Evolutionary conservation across 2,797 vertebrate genomes (phyloP).

Genomic region (Percopsis omiscomaycus): DNA sequence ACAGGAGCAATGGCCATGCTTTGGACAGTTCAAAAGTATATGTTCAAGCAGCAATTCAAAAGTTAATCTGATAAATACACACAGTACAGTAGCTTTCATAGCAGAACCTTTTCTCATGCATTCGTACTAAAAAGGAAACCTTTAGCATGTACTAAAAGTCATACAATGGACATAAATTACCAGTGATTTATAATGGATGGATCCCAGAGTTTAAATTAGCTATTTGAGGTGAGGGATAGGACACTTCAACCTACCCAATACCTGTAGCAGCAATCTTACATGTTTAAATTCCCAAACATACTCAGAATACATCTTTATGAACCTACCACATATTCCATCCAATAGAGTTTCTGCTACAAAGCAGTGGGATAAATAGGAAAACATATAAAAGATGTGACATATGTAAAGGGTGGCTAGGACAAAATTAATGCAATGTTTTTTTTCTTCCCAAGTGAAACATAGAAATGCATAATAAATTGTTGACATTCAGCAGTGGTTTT

Average conservation of each 20-base stretch:
- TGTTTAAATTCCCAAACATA: slow-evolving; percentile 20
- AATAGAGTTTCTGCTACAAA: slow-evolving; percentile 18
- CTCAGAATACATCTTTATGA: background rate
- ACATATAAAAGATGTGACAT: slow-evolving; percentile 2
- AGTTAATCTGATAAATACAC: slow-evolving; percentile 22
- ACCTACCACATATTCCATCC: slow-evolving; percentile 4
- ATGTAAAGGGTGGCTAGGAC: slow-evolving; percentile 18
- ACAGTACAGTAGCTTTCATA: slow-evolving; percentile 44
- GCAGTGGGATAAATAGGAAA: slow-evolving; percentile 23
- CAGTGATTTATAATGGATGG: slow-evolving; percentile 30
- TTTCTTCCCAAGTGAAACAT: slow-evolving; percentile 45
- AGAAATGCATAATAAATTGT: slow-evolving; percentile 61
- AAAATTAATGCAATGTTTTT: slow-evolving; percentile 40
- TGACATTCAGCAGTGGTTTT: slow-evolving; percentile 59
- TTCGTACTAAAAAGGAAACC: slow-evolving; percentile 49
- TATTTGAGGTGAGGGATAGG: slow-evolving; percentile 10
- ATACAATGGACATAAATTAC: slow-evolving; percentile 44
- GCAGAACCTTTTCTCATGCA: slow-evolving; percentile 65
- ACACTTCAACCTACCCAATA: slow-evolving; percentile 13
- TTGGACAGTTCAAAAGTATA: slow-evolving; percentile 7
- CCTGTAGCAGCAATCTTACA: slow-evolving; percentile 12
- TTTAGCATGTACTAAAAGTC: slow-evolving; percentile 54
- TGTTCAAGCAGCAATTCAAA: slow-evolving; percentile 31
- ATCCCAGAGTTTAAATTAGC: slow-evolving; percentile 45
- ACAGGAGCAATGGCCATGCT: slow-evolving; percentile 16